Conservation (phyloP, 2,888 invertebrate genomes). For the Epinotia ramella region DNA sequence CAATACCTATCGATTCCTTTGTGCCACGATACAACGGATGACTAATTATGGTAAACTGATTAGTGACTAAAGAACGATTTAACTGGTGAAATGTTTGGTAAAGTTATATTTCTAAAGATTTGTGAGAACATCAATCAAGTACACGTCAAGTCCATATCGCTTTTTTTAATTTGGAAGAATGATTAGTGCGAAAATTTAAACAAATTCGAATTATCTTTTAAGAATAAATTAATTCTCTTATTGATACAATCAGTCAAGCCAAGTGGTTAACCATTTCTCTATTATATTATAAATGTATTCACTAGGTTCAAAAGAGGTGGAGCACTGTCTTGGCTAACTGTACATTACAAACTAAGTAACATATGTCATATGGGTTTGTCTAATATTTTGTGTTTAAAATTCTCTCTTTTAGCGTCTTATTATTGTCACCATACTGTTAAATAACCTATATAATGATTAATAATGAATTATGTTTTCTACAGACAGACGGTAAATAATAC, state of each 20-base stretch:
- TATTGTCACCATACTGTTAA: not conserved
- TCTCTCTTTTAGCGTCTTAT: not conserved
- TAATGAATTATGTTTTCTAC: not conserved
- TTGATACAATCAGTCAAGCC: no score
- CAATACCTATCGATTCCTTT: slow-evolving; percentile 78
- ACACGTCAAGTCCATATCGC: not conserved
- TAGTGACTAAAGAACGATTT: slow-evolving; percentile 18
- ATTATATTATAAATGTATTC: no score
- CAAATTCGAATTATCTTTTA: not conserved
- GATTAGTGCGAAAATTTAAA: not conserved
- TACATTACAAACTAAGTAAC: no score
- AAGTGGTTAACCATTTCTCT: no score
- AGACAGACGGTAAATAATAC: not conserved
- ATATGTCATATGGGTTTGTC: no score
- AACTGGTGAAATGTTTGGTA: slow-evolving; percentile 25
- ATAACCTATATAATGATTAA: no score
- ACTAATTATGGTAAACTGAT: slow-evolving; percentile 40
- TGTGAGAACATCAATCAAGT: not conserved
- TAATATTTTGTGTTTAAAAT: no score
- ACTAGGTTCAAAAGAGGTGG: no score
- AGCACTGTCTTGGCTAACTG: no score
- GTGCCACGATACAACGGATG: slow-evolving; percentile 49
- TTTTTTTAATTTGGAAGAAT: not conserved
- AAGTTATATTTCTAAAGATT: slow-evolving; percentile 1
- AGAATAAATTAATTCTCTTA: no score